A percentile compares a stretch with the other conserved stretches of the same genome.
Conservation (phyloP, 2,888 invertebrate genomes). For the Brenthis ino region DNA sequence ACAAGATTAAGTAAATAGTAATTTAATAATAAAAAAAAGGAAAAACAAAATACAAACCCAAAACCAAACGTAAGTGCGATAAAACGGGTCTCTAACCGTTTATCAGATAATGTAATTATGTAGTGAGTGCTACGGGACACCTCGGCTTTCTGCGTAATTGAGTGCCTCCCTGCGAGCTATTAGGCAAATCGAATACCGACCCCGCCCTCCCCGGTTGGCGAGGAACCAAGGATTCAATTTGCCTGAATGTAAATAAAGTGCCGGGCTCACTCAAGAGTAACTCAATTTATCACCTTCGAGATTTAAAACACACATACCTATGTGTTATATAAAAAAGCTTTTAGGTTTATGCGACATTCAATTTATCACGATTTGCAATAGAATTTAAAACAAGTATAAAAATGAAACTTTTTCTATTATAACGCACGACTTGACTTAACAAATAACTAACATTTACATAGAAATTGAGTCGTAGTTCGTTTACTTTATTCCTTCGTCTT, state of each 20-base stretch:
- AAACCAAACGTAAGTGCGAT: constrained; percentile 76
- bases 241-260: constrained; percentile 76
- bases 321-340: constrained; percentile 14
- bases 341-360: constrained; percentile 15
- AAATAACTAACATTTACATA: constrained; percentile 1
- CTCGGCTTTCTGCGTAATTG: constrained; percentile 47
- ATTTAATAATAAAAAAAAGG: constrained; percentile 9
- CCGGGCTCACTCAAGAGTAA: constrained; percentile 44
- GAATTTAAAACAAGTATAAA: neutral
- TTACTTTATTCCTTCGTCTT: neutral
- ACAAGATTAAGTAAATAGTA: too few species aligned
- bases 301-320: constrained; percentile 9
- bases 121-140: constrained; percentile 49
- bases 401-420: neutral
- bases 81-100: constrained; percentile 52
- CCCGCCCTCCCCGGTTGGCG: constrained; percentile 56
- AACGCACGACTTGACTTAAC: neutral
- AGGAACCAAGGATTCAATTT: constrained; percentile 78
- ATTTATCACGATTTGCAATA: constrained; percentile 4
- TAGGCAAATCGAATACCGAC: constrained; percentile 80
- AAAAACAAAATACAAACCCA: constrained; percentile 69
- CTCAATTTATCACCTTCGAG: constrained; percentile 36
- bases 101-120: constrained; percentile 81
- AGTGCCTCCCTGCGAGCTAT: constrained; percentile 63
- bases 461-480: neutral